Base-by-base conservation (phyloP, 2,888 invertebrate genomes). In the Ametastegia equiseti region DNA sequence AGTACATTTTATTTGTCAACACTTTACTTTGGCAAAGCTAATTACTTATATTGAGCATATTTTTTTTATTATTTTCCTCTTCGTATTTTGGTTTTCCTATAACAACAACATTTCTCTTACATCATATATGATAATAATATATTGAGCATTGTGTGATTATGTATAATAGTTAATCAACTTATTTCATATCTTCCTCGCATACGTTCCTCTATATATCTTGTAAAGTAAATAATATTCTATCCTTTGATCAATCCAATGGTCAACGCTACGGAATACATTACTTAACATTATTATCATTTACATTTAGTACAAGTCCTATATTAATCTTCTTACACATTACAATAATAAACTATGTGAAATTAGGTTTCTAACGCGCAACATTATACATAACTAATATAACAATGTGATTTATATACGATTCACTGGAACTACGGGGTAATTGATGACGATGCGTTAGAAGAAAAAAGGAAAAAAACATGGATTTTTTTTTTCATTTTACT, bases 81-180 rank as follows among this genome's bases (percentile, higher is more conserved):
- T 86, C 86, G 88, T 87, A 87, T 85, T 86, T 87, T 86, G 82
- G 84, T 83, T 86, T 84, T 87, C 86, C 88, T 89, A 89, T 90
- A 88, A 89, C 88, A 89, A 89, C 88, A 89, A 88, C 86, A 86
- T 87, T 86, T 84, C 85, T 85, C 84, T 85, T 87, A 84, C 86
- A 88, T 87, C n/a, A n/a, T n/a, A n/a, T n/a, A n/a, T n/a, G n/a
- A 87, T 89, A 87, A 84, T 87, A 87, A 86, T 89, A 88, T 88
- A 88, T 89, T 90, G 90, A 90, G 90, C 90, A 89, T 89, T 86
- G 81, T 85, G 85, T 83, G 84, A 86, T 88, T 85, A 86, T 86
- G 81, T 85, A 86, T 78, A 60, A 63, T 78, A 60, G 39, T 78
- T 60, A 84, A 86, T 85, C 60, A 82, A 82, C 84, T 85, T 81